Evolutionary conservation across 2,888 invertebrate genomes (phyloP).

Genomic region (Muscina levida): DNA sequence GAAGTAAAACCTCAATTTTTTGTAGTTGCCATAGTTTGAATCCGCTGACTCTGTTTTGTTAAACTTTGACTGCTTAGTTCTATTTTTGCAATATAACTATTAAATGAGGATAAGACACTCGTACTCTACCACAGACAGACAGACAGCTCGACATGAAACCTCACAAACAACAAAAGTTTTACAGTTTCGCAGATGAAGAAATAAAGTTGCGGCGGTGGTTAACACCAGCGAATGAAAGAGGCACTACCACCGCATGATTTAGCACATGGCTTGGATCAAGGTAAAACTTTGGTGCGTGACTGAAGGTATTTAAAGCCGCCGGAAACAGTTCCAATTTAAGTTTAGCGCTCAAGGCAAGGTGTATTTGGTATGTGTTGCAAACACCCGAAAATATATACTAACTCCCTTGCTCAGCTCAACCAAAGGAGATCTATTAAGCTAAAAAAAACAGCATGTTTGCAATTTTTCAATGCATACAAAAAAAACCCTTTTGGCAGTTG

Average conservation of each 20-base stretch:
- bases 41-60: constrained; percentile 50
- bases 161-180: constrained; percentile 44
- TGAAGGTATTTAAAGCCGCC: constrained; percentile 78
- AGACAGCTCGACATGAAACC: background rate
- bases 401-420: no score
- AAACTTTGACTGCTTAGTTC: constrained; percentile 42
- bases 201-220: constrained; percentile 42
- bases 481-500: no score
- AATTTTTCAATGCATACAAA: no score
- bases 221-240: constrained; percentile 26
- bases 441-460: constrained; percentile 5
- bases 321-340: constrained; percentile 79
- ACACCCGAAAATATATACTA: background rate
- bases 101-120: constrained; percentile 11
- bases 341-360: constrained; percentile 70
- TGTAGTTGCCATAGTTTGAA: constrained; percentile 19
- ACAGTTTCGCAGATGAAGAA: constrained; percentile 36
- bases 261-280: constrained; percentile 66
- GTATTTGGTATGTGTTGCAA: constrained; percentile 35
- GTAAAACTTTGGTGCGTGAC: constrained; percentile 77
- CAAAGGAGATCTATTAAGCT: constrained; percentile 29
- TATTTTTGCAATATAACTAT: constrained; percentile 19
- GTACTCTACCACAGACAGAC: background rate
- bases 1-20: background rate
- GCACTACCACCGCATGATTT: constrained; percentile 61